Conservation (phyloP, 2,888 invertebrate genomes). For the Scaptomyza parva region DNA sequence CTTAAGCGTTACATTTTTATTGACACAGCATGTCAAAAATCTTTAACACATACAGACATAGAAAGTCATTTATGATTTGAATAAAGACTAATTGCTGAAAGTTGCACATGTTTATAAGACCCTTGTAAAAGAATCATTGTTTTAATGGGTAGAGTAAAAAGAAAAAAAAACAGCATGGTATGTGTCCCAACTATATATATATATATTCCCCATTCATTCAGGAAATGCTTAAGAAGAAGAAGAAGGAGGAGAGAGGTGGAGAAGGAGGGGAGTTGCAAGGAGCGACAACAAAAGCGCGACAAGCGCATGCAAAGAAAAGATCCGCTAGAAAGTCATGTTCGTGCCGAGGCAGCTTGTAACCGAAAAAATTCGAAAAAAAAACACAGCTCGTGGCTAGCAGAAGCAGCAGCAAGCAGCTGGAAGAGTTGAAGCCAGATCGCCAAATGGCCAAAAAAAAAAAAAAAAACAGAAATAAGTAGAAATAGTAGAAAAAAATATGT, state of each 20-base stretch:
- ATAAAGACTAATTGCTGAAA: background rate
- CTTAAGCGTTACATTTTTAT: background rate
- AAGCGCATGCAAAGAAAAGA: slow-evolving; percentile 74
- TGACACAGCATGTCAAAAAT: background rate
- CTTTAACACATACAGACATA: background rate
- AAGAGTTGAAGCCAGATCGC: slow-evolving; percentile 24
- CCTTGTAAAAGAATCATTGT: background rate
- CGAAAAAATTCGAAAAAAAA: background rate
- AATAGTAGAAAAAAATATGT: slow-evolving; percentile 31
- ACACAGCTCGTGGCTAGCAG: slow-evolving; percentile 20
- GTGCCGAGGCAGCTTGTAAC: slow-evolving; percentile 59
- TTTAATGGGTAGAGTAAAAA: background rate
- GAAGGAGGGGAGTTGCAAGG: background rate
- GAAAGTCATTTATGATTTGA: background rate
- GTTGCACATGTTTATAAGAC: background rate
- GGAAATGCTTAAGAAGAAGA: too few relatives aligned
- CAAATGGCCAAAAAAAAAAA: slow-evolving; percentile 55
- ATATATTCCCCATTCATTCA: slow-evolving; percentile 16
- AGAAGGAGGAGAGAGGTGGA: background rate
- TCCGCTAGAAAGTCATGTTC: slow-evolving; percentile 82
- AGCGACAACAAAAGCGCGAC: slow-evolving; percentile 68
- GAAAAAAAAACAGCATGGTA: slow-evolving; percentile 43
- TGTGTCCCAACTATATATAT: slow-evolving; percentile 16
- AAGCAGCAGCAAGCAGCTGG: slow-evolving; percentile 15
- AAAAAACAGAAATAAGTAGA: slow-evolving; percentile 3